Base-by-base conservation (phyloP, 2,113 vertebrate species). In the Zapus hudsonius region DNA sequence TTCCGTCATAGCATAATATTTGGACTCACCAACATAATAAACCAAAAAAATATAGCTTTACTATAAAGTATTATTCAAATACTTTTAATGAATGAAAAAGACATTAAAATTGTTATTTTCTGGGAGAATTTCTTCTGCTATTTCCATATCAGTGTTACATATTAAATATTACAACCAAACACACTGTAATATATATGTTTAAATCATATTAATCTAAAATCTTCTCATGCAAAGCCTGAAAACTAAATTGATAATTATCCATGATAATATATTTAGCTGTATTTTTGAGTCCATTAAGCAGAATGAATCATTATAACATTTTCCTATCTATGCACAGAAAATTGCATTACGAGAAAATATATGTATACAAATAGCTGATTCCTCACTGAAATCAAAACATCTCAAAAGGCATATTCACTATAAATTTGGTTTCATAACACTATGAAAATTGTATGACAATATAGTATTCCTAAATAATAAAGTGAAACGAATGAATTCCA, bases 231-330 rank as follows among this genome's bases (percentile, higher is more conserved):
- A 70, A 78, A 82, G 36, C 4, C n/a, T 75, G 36, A 84, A 92
- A 81, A 84, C 47, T 74, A 89, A 73, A 13, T 57, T 44, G 69
- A 6, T 83, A 78, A 74, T 90, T 84, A 94, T 73, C 31, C 29
- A 69, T 22, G 84, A 47, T 94, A 73, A 83, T 70, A 74, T 40
- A 92, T n/a, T 88, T 91, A 86, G 25, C 25, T 84, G 1, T 66
- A 89, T 74, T 92, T 47, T 89, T 76, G 38, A 89, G 29, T 84
- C 82, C 47, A 72, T 75, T 92, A 85, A 78, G n/a, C 47, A 92
- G 92, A 94, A 85, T 85, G 12, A 59, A 75, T 92, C n/a, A 75
- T 80, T 55, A 59, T 70, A 76, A 70, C 25, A n/a, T 66, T 91
- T 75, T 84, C 61, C 40, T 84, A 84, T 84, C 19, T 84, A 91